Base-by-base conservation (phyloP, 1,140 invertebrate species). In the Lethocerus indicus region DNA sequence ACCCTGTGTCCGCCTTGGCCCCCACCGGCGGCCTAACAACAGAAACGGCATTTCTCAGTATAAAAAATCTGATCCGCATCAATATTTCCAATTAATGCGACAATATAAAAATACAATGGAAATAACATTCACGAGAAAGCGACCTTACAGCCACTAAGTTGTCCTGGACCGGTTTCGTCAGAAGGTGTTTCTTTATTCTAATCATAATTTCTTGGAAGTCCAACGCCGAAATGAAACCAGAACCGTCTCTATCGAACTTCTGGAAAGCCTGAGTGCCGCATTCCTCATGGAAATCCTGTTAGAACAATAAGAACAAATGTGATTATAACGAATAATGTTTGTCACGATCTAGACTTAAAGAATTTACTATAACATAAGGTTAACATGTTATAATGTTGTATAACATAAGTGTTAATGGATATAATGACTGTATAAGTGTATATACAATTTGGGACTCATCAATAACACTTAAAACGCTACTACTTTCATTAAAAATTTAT, bases 251-350 rank as follows among this genome's bases (percentile, higher is more conserved):
- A 67, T 97, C 92, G 61, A 81, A 89, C 61, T 78, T 83, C 64
- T 87, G 83, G 70, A 98, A 99, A 20, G 92, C 94, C 69, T 98
- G 94, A 50, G 91, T 83, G n/a, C 94, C 94, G 67, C 98, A 96
- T 69, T 98, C 95, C 68, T 98, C 95, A 64, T 98, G 94, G 66
- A 98, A 99, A 66, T 98, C 95, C 78, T 82, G 56, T 54, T 58
- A 50, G 47, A 13, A 47, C 49, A 14, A 35, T 21, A 48, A 35
- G 40, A 40, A 51, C 25, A 48, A 50, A 44, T 54, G 49, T 12
- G 27, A 47, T n/a, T n/a, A n/a, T n/a, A n/a, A n/a, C n/a, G n/a
- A n/a, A n/a, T n/a, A n/a, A n/a, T n/a, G n/a, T n/a, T n/a, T n/a
- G n/a, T n/a, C n/a, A n/a, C n/a, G n/a, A n/a, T n/a, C n/a, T n/a